A percentile compares a stretch with the other conserved stretches of the same genome.
These are phyloP conservation scores for Zaprionus africanus DNA, from an alignment of 1,140 invertebrate genomes.

Conservation along the genomic window DNA sequence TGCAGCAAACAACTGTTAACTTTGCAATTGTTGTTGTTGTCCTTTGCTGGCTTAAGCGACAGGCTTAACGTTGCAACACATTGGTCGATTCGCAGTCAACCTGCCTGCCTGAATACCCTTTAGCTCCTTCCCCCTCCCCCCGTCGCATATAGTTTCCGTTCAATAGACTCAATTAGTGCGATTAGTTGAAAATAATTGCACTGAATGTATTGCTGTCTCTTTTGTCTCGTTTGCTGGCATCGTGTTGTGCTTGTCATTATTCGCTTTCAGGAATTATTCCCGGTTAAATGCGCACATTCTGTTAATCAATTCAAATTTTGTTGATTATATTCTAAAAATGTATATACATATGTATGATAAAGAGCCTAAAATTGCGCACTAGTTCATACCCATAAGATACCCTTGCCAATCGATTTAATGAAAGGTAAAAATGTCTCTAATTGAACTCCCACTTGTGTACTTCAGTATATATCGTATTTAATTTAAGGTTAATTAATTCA, in stretches of 20 bases:
- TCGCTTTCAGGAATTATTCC: neutral
- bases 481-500: too few species aligned
- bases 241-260: neutral
- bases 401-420: too few species aligned
- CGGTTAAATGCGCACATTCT: neutral
- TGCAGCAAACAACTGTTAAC: neutral
- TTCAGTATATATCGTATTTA: too few species aligned
- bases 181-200: neutral
- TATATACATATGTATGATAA: too few species aligned
- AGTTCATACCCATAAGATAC: too few species aligned
- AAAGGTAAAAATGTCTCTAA: too few species aligned
- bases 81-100: neutral
- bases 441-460: too few species aligned
- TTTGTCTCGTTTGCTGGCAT: neutral
- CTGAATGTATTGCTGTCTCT: neutral
- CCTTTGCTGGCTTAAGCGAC: neutral
- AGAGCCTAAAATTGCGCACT: too few species aligned
- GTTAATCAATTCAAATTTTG: neutral
- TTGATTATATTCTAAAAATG: neutral
- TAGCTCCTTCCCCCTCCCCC: too few species aligned
- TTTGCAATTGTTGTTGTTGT: neutral
- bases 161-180: conserved; percentile 6
- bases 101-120: neutral
- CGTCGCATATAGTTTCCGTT: neutral
- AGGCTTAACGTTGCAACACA: neutral